Evolutionary conservation across 2,888 invertebrate species (phyloP).

Genomic region (Cremastinae sp.): DNA sequence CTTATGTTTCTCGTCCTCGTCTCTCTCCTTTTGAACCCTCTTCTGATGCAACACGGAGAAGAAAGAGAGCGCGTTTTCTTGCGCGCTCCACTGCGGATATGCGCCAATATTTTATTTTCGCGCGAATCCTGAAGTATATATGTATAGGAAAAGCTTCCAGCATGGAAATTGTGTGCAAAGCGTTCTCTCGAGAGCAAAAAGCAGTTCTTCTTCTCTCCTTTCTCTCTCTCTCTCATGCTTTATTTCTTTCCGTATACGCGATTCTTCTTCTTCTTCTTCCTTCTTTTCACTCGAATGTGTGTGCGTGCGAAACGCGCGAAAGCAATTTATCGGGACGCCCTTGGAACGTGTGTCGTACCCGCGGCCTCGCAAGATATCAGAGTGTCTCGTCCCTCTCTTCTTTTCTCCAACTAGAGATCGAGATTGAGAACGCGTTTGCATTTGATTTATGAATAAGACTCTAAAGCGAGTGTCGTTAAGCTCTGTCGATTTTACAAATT

Average conservation of each 20-base stretch:
- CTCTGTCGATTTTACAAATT: slow-evolving; percentile 34
- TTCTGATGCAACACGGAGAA: background rate
- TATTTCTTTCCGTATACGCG: slow-evolving; percentile 5
- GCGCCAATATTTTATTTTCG: slow-evolving; percentile 70
- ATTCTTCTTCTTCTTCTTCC: slow-evolving; percentile 55
- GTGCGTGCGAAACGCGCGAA: slow-evolving; percentile 37
- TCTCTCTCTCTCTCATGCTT: slow-evolving; percentile 40
- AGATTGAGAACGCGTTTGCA: slow-evolving; percentile 23
- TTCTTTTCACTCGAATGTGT: slow-evolving; percentile 36
- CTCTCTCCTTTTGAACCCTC: background rate
- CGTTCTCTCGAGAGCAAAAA: slow-evolving; percentile 59
- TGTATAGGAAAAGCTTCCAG: slow-evolving; percentile 32
- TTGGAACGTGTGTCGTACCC: slow-evolving; percentile 52
- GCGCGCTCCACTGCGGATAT: slow-evolving; percentile 50
- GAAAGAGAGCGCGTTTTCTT: slow-evolving; percentile 30
- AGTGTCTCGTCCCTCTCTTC: slow-evolving; percentile 18
- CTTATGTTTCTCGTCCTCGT: slow-evolving; percentile 27
- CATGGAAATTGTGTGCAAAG: slow-evolving; percentile 64
- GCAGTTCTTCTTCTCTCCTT: slow-evolving; percentile 61
- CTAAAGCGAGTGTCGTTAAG: slow-evolving; percentile 22
- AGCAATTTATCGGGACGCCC: slow-evolving; percentile 61
- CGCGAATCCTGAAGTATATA: slow-evolving; percentile 63
- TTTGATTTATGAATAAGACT: slow-evolving; percentile 20
- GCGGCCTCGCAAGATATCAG: slow-evolving; percentile 54
- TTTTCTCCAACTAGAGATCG: slow-evolving; percentile 31